Percentiles rank a stretch among this genome's conserved stretches.
These are phyloP conservation scores for Ondatra zibethicus DNA, from an alignment of 2,113 vertebrate species.

Conservation along the genomic window DNA sequence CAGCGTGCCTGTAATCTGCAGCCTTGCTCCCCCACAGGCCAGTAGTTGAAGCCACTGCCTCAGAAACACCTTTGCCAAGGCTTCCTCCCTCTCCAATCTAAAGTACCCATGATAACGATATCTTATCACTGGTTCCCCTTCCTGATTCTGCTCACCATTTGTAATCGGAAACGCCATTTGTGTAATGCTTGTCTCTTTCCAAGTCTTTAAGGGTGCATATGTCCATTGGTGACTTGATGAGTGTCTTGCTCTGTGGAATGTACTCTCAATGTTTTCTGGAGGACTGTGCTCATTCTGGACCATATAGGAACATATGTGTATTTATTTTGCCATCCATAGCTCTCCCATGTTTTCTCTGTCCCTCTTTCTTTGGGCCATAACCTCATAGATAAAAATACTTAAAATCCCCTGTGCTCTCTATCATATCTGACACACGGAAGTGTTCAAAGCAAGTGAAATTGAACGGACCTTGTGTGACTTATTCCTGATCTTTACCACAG, in stretches of 20 bases:
- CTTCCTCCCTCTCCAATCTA: not conserved
- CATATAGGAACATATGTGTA: not conserved
- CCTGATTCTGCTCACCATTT: not conserved
- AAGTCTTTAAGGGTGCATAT: not conserved
- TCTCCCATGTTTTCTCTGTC: not conserved
- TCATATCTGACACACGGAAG: not conserved
- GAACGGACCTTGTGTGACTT: not conserved
- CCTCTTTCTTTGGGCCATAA: not conserved
- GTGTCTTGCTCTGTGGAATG: not conserved
- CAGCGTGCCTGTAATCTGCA: not conserved
- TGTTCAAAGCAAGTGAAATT: constrained; percentile 49
- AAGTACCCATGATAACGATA: not conserved
- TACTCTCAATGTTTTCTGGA: constrained; percentile 28
- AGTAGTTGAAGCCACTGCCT: not conserved
- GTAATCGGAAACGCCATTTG: not conserved
- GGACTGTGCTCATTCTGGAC: not conserved
- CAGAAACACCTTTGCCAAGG: not conserved
- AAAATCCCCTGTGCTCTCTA: not conserved
- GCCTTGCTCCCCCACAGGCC: rapidly evolving
- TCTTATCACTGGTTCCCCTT: not conserved
- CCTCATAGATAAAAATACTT: constrained; percentile 16
- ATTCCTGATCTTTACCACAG: not conserved
- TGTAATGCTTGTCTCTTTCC: constrained; percentile 17
- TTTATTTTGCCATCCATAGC: not conserved
- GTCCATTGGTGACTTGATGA: not conserved